A percentile compares a stretch with the other conserved stretches of the same genome.
Conservation (phyloP, 1,140 invertebrate species). For the Bombus picipes region DNA sequence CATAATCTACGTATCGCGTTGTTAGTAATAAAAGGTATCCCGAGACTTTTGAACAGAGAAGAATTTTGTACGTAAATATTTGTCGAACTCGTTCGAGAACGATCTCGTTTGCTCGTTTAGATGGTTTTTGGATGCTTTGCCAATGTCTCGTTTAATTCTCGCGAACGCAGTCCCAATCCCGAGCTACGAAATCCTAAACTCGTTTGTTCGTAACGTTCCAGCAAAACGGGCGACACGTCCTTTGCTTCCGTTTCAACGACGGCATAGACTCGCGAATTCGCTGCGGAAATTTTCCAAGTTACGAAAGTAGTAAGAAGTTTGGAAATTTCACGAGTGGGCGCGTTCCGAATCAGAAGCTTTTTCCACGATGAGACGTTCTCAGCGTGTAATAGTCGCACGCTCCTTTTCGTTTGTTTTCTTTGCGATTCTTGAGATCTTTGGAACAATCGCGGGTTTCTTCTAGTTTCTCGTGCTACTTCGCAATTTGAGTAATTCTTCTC, state of each 20-base stretch:
- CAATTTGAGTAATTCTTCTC: neutral
- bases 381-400: neutral
- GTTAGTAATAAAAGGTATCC: too few species aligned
- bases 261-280: neutral
- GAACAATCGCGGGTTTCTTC: neutral
- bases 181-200: neutral
- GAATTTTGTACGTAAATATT: rapidly evolving
- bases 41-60: too few species aligned
- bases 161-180: neutral
- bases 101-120: neutral
- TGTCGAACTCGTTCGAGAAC: neutral
- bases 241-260: neutral
- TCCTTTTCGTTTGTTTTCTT: constrained; percentile 10
- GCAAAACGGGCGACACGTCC: too few species aligned
- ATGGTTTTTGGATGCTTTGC: too few species aligned
- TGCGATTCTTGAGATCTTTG: neutral
- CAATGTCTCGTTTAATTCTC: neutral
- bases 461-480: neutral
- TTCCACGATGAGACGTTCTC: neutral
- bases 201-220: neutral
- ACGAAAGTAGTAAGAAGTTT: neutral
- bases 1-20: too few species aligned
- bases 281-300: too few species aligned
- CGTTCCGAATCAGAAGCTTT: neutral
- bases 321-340: neutral